phyloP scores from a whole-genome alignment of 30 jellyfish, hydroid and myxozoan genomes.

The Aurelia aurita complex sp. Pacific region DNA sequence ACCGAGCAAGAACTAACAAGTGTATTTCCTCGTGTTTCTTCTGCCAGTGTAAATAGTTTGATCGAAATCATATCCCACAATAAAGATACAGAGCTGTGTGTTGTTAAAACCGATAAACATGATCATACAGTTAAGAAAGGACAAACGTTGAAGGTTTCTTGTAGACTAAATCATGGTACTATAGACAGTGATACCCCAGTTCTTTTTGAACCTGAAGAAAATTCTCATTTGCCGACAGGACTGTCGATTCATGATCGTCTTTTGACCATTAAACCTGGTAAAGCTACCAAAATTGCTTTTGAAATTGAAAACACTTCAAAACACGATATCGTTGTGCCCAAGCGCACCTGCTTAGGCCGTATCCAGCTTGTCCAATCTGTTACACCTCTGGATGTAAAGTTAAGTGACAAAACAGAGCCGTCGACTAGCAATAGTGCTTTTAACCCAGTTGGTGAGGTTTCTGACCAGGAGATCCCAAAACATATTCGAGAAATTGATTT shows the following conservation, averaged over 20 bases:
- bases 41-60: constrained; percentile 18
- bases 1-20: constrained; percentile 15
- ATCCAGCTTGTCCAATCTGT: constrained; percentile 14
- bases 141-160: constrained; percentile 1
- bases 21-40: constrained; percentile 14
- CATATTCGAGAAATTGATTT: constrained; percentile 11
- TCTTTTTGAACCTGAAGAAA: constrained; percentile 11
- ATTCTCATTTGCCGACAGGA: not conserved
- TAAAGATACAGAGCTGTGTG: constrained; percentile 10
- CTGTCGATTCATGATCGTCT: not conserved
- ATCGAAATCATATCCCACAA: not conserved
- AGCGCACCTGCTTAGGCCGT: constrained; percentile 15
- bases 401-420: not conserved
- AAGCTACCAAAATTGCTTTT: constrained; percentile 10
- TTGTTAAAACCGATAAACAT: constrained; percentile 5
- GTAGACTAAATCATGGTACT: constrained; percentile 23
- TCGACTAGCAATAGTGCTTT: not conserved
- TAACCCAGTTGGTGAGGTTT: not conserved
- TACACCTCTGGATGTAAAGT: constrained; percentile 23
- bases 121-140: constrained; percentile 6
- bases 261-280: not conserved
- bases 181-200: constrained; percentile 19
- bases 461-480: not conserved
- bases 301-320: constrained; percentile 12
- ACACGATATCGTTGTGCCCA: constrained; percentile 13